These are phyloP conservation scores for Microtus richardsoni DNA, from an alignment of 2,113 vertebrate species.

Conservation along the genomic window DNA sequence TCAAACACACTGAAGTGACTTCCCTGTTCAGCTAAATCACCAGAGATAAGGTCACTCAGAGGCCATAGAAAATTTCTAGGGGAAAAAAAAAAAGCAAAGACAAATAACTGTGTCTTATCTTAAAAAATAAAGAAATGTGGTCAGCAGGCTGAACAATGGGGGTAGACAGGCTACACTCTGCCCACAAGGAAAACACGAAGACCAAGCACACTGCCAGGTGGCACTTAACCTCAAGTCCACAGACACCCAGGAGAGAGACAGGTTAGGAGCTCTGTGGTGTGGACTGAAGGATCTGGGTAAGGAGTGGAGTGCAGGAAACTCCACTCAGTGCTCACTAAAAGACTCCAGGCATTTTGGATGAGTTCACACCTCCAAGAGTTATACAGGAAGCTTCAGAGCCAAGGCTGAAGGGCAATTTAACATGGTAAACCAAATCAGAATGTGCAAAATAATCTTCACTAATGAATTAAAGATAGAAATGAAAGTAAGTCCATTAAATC, in stretches of 20 bases:
- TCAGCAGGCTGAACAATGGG: neutral
- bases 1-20: neutral
- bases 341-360: neutral
- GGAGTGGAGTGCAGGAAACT: neutral
- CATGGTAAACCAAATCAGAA: slow-evolving; percentile 27
- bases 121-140: neutral
- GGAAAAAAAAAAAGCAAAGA: neutral
- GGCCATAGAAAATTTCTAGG: neutral
- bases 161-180: neutral
- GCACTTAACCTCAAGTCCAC: neutral
- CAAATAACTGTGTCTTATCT: slow-evolving; percentile 51
- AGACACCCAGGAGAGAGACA: neutral
- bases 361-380: neutral
- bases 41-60: neutral
- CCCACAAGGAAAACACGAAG: neutral
- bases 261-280: neutral
- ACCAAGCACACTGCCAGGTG: neutral
- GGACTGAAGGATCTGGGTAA: neutral
- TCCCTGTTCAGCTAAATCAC: neutral
- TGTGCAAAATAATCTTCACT: neutral
- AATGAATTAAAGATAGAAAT: slow-evolving; percentile 35
- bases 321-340: neutral
- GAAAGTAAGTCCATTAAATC: slow-evolving; percentile 23
- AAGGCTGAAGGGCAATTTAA: neutral
- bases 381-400: neutral